These are phyloP conservation scores for Octomys mimax DNA, from an alignment of 2,797 vertebrate genomes.

Conservation along the genomic window DNA sequence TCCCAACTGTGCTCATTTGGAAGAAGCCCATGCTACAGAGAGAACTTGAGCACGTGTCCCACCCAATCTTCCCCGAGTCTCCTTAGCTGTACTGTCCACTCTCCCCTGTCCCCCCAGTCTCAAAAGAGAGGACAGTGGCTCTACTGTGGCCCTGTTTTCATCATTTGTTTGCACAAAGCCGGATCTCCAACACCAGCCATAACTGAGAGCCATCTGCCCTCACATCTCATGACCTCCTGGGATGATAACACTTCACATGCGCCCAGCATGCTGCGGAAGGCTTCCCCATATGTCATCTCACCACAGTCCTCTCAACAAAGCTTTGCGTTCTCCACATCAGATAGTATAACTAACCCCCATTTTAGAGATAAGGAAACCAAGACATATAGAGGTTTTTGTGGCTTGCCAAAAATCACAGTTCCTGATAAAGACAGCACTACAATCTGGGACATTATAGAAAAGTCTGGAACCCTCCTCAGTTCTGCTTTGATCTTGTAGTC, in stretches of 20 bases:
- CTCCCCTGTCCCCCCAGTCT: neutral
- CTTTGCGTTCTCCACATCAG: conserved; percentile 74
- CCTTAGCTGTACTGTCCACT: neutral
- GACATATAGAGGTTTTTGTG: conserved; percentile 75
- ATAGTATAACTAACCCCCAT: conserved; percentile 61
- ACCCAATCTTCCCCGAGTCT: neutral
- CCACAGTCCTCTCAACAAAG: conserved; percentile 57
- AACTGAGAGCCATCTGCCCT: conserved; percentile 67
- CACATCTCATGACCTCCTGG: neutral
- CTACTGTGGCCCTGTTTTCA: neutral
- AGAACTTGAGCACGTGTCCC: neutral
- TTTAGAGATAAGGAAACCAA: conserved; percentile 78
- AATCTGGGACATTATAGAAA: conserved; percentile 65
- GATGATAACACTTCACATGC: conserved; percentile 69
- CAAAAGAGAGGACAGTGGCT: neutral
- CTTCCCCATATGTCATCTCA: conserved; percentile 63
- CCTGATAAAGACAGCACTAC: conserved; percentile 77
- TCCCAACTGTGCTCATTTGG: neutral
- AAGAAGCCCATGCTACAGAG: neutral
- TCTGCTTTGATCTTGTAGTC: conserved; percentile 79
- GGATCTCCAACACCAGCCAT: conserved; percentile 62
- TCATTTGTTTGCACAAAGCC: conserved; percentile 68
- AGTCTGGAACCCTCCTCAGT: conserved; percentile 58
- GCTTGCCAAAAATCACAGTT: conserved; percentile 84
- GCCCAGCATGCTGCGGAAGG: conserved; percentile 67